Conservation (phyloP, 2,113 vertebrate species). For the Vicugna pacos region DNA sequence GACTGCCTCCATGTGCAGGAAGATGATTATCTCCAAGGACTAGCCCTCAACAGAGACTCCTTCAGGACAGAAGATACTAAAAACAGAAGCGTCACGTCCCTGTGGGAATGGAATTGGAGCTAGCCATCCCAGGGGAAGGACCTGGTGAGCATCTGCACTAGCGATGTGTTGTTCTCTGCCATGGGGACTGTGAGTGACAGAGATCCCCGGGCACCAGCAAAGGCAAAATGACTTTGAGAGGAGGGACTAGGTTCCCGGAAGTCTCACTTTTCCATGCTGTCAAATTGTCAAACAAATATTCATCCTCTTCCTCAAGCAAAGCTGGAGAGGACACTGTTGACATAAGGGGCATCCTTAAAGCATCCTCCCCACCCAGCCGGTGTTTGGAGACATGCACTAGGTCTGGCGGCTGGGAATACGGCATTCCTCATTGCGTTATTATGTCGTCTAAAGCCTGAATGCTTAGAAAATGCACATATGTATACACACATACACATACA, state of each 20-base stretch:
- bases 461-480: not conserved
- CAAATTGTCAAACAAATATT: not conserved
- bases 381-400: not conserved
- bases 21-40: not conserved
- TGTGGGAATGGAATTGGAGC: not conserved
- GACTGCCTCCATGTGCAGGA: not conserved
- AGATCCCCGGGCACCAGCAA: not conserved
- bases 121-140: not conserved
- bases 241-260: not conserved
- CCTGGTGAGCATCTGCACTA: too few species aligned
- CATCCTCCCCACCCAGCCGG: not conserved
- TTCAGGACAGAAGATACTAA: not conserved
- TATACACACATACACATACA: accelerated
- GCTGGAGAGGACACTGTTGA: not conserved
- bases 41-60: not conserved
- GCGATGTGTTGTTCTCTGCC: not conserved
- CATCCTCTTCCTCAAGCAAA: not conserved
- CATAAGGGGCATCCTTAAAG: not conserved
- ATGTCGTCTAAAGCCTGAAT: not conserved
- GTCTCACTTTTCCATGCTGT: not conserved
- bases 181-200: not conserved
- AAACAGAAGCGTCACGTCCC: not conserved
- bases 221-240: not conserved
- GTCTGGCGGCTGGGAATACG: not conserved
- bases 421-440: not conserved